These are phyloP conservation scores for Anniella stebbinsi DNA, from an alignment of 2,797 vertebrate species.

Conservation along the genomic window DNA sequence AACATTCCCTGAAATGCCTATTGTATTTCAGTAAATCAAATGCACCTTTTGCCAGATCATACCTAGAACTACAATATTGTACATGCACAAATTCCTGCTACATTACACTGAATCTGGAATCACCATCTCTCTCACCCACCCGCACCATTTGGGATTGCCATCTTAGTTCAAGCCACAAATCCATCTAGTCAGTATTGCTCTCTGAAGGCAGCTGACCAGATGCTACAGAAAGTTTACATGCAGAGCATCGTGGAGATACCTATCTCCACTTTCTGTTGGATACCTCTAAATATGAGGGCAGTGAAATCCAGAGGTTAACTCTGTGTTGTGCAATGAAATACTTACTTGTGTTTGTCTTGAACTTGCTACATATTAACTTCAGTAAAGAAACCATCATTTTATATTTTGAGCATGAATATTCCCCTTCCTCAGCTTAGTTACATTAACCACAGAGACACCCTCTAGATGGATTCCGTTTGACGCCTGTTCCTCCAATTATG, in stretches of 20 bases:
- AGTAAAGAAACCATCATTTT: not conserved
- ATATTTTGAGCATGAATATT: not conserved
- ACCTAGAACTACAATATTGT: not conserved
- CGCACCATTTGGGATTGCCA: not conserved
- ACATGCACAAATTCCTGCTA: not conserved
- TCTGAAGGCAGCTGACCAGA: not conserved
- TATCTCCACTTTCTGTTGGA: not conserved
- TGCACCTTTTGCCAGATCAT: not conserved
- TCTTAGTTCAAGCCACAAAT: not conserved
- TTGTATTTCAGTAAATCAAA: not conserved
- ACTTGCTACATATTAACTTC: not conserved
- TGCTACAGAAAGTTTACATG: not conserved
- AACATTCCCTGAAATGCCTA: not conserved
- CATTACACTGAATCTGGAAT: not conserved
- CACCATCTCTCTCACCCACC: not conserved
- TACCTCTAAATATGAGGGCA: not conserved
- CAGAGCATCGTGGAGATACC: not conserved
- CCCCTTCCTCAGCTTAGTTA: not conserved
- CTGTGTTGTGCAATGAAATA: not conserved
- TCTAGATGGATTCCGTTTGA: too few species aligned
- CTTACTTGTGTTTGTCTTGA: not conserved
- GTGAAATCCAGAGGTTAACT: not conserved
- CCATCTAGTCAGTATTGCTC: not conserved
- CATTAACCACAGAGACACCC: not conserved
- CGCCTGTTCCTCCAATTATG: too few species aligned